A percentile compares a stretch with the other conserved stretches of the same genome.
These are phyloP conservation scores for Scelioninae gen. 1 DNA, from an alignment of 2,888 invertebrate species.

Conservation along the genomic window DNA sequence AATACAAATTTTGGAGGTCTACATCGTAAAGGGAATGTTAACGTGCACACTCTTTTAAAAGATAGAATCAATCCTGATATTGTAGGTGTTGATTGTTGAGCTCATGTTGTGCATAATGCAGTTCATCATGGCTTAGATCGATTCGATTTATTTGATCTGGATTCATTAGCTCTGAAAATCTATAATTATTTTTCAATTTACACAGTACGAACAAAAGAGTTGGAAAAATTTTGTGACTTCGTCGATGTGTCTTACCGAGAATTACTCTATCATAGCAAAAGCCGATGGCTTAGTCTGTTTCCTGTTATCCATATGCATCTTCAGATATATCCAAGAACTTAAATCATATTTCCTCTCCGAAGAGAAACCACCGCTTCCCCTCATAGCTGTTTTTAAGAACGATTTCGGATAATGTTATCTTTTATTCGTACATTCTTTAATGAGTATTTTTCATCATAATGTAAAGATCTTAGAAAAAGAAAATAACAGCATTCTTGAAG, in stretches of 20 bases:
- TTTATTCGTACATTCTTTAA: slow-evolving; percentile 67
- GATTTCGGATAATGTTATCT: slow-evolving; percentile 68
- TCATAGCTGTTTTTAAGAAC: slow-evolving; percentile 69
- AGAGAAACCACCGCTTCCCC: slow-evolving; percentile 73
- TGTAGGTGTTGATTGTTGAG: slow-evolving; percentile 73
- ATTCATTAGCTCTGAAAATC: slow-evolving; percentile 69
- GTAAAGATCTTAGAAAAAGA: slow-evolving; percentile 67
- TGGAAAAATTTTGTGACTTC: slow-evolving; percentile 72
- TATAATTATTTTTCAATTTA: slow-evolving; percentile 71
- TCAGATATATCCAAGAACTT: slow-evolving; percentile 59
- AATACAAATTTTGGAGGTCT: slow-evolving; percentile 76
- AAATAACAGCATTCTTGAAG: slow-evolving; percentile 59
- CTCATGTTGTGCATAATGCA: slow-evolving; percentile 73
- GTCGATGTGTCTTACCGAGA: slow-evolving; percentile 66
- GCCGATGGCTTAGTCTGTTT: slow-evolving; percentile 69
- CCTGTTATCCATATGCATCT: slow-evolving; percentile 69
- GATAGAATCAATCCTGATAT: slow-evolving; percentile 66
- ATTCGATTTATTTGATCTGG: slow-evolving; percentile 69
- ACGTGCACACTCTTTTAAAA: slow-evolving; percentile 73
- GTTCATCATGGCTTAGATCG: slow-evolving; percentile 70
- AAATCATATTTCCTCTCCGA: slow-evolving; percentile 78
- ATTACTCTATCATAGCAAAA: slow-evolving; percentile 65
- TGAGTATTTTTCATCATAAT: slow-evolving; percentile 66
- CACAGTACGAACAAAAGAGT: slow-evolving; percentile 68
- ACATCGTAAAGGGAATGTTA: slow-evolving; percentile 64